These are phyloP conservation scores for Tanypteryx hageni DNA, from an alignment of 2,888 invertebrate species.

Conservation along the genomic window DNA sequence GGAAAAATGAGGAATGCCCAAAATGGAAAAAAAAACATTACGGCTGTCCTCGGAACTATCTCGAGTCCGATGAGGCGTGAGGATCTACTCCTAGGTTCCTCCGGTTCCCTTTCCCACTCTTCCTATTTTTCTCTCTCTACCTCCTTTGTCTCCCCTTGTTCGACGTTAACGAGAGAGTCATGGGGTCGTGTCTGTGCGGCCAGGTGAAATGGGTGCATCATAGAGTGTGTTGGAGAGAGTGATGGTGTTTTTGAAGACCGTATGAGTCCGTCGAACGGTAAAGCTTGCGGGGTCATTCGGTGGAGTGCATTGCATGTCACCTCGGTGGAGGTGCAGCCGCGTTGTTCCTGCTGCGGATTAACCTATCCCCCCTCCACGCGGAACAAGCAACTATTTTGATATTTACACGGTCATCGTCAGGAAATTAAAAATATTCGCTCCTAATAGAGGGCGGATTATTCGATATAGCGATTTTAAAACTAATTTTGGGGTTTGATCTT, in stretches of 20 bases:
- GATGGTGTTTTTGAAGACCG: background rate
- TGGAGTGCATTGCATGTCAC: conserved; percentile 53
- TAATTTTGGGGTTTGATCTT: background rate
- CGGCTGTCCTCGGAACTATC: background rate
- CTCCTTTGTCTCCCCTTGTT: background rate
- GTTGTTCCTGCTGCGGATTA: background rate
- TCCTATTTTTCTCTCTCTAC: background rate
- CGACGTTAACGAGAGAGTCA: conserved; percentile 39
- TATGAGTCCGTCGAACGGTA: conserved; percentile 41
- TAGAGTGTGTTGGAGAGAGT: conserved; percentile 25
- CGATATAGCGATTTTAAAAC: background rate
- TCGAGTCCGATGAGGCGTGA: background rate
- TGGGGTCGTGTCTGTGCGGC: conserved; percentile 51
- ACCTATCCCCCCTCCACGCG: background rate
- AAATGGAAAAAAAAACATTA: no score
- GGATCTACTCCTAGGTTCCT: background rate
- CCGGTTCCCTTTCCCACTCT: background rate
- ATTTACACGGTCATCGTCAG: background rate
- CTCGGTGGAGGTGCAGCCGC: conserved; percentile 23
- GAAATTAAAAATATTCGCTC: background rate
- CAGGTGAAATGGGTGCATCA: conserved; percentile 64
- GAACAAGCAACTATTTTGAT: conserved; percentile 6
- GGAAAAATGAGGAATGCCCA: no score
- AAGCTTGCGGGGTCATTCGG: conserved; percentile 44
- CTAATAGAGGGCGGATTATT: background rate